These are phyloP conservation scores for Stictonetta naevosa DNA, from an alignment of 2,113 vertebrate species.

Conservation along the genomic window DNA sequence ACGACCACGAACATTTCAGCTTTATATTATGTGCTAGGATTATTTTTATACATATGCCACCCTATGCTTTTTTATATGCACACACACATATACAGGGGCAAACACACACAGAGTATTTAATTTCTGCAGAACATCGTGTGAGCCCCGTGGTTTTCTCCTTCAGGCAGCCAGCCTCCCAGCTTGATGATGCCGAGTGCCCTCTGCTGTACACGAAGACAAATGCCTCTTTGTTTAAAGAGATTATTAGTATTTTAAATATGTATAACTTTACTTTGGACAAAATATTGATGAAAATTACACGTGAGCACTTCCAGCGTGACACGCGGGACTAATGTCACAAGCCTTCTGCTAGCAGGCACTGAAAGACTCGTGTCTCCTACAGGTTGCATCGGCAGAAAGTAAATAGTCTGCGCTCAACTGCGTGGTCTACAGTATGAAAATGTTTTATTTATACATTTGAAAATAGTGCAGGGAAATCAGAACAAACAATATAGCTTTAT, in stretches of 20 bases:
- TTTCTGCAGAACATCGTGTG: constrained; percentile 25
- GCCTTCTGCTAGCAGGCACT: background rate
- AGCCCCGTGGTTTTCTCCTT: background rate
- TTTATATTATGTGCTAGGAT: constrained; percentile 40
- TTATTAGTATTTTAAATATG: background rate
- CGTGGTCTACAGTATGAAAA: background rate
- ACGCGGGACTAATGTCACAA: background rate
- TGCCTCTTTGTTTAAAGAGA: background rate
- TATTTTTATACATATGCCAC: constrained; percentile 52
- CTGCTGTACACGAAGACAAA: constrained; percentile 68
- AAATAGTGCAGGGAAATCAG: constrained; percentile 40
- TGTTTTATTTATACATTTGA: constrained; percentile 28
- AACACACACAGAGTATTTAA: constrained; percentile 11
- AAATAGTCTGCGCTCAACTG: background rate
- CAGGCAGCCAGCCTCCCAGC: background rate
- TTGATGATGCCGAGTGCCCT: constrained; percentile 65
- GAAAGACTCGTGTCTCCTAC: background rate
- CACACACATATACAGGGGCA: constrained; percentile 6
- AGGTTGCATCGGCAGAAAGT: background rate
- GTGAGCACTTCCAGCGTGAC: rapidly evolving
- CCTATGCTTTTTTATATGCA: constrained; percentile 39
- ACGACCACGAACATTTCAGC: background rate
- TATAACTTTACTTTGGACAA: background rate
- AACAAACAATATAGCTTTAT: constrained; percentile 27
- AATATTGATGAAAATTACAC: background rate